A percentile compares a stretch with the other conserved stretches of the same genome.
phyloP scores from a whole-genome alignment of 1,140 invertebrate genomes.

The Caenorhabditis elegans region WBcel235 BX284603.4:2810501-2811000 shows the following conservation, averaged over 20 bases:
- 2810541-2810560: no score
- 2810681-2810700: no score
- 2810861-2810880: conserved; percentile 56
- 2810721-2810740: no score
- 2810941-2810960: conserved; percentile 52
- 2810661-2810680: no score
- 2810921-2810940: conserved; percentile 51
- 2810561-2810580: no score
- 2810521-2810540: no score
- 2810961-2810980: conserved; percentile 56
- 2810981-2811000: background rate
- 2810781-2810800: conserved; percentile 57
- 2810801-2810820: conserved; percentile 54
- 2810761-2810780: conserved; percentile 41
- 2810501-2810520: no score
- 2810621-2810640: no score
- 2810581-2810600: no score
- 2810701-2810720: no score
- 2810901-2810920: conserved; percentile 51
- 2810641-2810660: no score
- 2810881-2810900: conserved; percentile 43
- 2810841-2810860: conserved; percentile 58
- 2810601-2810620: no score
- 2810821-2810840: conserved; percentile 55
- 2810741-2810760: background rate